These are phyloP conservation scores for Nipponacmea schrenckii DNA, from an alignment of 2,888 invertebrate genomes.

Conservation along the genomic window DNA sequence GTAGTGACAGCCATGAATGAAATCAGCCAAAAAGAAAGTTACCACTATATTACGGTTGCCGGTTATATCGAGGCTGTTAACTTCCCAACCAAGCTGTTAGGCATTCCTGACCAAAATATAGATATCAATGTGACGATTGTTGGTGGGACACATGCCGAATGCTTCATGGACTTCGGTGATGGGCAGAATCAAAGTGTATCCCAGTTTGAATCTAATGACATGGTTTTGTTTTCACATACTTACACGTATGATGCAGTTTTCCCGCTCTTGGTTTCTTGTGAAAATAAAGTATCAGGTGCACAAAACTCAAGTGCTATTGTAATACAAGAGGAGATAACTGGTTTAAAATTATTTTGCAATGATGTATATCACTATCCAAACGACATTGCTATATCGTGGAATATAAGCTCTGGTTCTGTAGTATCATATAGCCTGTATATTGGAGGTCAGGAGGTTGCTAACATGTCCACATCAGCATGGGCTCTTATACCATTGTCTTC, in stretches of 20 bases:
- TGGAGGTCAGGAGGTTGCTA: constrained; percentile 10
- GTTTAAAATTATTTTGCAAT: constrained; percentile 11
- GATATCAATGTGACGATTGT: constrained; percentile 12
- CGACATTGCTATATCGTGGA: constrained; percentile 17
- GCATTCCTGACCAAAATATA: constrained; percentile 9
- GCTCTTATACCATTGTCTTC: constrained; percentile 12
- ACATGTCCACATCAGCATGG: background rate
- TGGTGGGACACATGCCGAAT: constrained; percentile 24
- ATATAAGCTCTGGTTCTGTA: constrained; percentile 19
- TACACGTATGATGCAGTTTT: constrained; percentile 12
- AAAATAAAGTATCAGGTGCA: constrained; percentile 19
- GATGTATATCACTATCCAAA: constrained; percentile 14
- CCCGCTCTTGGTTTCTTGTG: constrained; percentile 22
- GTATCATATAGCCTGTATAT: constrained; percentile 15
- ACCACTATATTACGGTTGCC: constrained; percentile 17
- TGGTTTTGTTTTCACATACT: constrained; percentile 20
- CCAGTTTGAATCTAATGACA: constrained; percentile 10
- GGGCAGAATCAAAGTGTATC: constrained; percentile 18
- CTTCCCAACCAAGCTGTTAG: background rate
- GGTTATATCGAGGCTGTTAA: constrained; percentile 19
- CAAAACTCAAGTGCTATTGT: constrained; percentile 5
- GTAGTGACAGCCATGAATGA: constrained; percentile 31
- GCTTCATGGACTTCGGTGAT: constrained; percentile 26
- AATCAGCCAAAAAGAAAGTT: constrained; percentile 19
- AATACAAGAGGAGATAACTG: constrained; percentile 20